A percentile compares a stretch with the other conserved stretches of the same genome.
phyloP scores from a whole-genome alignment of 37 sponge, comb jelly and placozoan species.

The Mnemiopsis leidyi region DNA sequence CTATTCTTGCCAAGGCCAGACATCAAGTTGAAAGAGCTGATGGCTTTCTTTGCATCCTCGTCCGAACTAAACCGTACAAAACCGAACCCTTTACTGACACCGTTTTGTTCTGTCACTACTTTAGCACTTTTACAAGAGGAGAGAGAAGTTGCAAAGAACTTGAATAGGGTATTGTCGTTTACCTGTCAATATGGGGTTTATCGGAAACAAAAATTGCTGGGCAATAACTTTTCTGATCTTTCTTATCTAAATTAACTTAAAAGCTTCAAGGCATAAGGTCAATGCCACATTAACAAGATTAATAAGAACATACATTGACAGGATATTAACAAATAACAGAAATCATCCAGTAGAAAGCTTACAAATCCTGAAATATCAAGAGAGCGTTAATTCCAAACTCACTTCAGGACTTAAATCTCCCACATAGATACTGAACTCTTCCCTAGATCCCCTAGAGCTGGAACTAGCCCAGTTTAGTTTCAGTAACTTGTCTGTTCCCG shows the following conservation, averaged over 20 bases:
- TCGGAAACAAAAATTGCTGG: too few species aligned
- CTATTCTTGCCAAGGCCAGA: conserved; percentile 13
- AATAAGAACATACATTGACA: too few species aligned
- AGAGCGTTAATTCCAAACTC: too few species aligned
- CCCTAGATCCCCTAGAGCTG: neutral
- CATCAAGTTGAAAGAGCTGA: neutral
- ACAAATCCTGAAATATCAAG: too few species aligned
- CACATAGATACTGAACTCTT: conserved; percentile 26
- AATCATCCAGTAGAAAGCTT: too few species aligned
- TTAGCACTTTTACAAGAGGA: conserved; percentile 25
- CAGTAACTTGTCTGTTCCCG: conserved; percentile 30
- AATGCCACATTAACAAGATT: too few species aligned
- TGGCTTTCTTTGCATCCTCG: conserved; percentile 34
- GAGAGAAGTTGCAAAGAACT: conserved; percentile 40
- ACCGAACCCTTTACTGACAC: conserved; percentile 39
- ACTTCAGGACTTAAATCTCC: conserved; percentile 47
- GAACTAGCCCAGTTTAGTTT: conserved; percentile 36
- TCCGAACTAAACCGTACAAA: conserved; percentile 22
- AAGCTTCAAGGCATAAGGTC: too few species aligned
- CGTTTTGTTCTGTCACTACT: conserved; percentile 11
- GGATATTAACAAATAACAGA: too few species aligned
- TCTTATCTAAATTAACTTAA: too few species aligned
- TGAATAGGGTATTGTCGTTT: neutral
- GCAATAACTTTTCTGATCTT: too few species aligned
- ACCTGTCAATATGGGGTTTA: too few species aligned